Conservation (phyloP, 30 jellyfish, hydroid and myxozoan species). For the Turritopsis rubra region DNA sequence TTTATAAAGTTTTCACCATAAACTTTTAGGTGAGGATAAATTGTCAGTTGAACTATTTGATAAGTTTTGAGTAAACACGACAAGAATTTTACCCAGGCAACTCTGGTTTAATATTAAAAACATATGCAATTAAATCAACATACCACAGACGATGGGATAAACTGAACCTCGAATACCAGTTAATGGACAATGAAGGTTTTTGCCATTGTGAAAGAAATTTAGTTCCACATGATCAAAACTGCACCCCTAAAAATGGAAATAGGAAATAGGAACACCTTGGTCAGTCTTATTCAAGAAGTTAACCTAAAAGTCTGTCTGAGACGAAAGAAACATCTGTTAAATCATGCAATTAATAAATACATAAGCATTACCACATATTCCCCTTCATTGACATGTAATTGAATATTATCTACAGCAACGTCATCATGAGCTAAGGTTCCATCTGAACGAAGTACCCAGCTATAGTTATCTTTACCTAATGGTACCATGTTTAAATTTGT, state of each 20-base stretch:
- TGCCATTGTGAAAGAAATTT: slow-evolving; percentile 69
- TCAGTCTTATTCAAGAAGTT: too few relatives aligned
- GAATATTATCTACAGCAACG: slow-evolving; percentile 49
- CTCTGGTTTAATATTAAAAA: too few relatives aligned
- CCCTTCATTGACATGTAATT: slow-evolving; percentile 56
- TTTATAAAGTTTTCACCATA: too few relatives aligned
- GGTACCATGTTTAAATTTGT: slow-evolving; percentile 72
- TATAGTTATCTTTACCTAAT: slow-evolving; percentile 57
- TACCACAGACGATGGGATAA: slow-evolving; percentile 64
- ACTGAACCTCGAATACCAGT: slow-evolving; percentile 74
- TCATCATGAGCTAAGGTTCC: slow-evolving; percentile 67
- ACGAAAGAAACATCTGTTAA: too few relatives aligned
- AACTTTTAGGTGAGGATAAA: too few relatives aligned
- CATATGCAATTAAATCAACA: slow-evolving; percentile 5
- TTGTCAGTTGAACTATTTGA: too few relatives aligned
- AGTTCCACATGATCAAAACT: slow-evolving; percentile 83
- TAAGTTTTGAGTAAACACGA: too few relatives aligned
- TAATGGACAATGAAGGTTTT: slow-evolving; percentile 67
- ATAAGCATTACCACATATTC: slow-evolving; percentile 68
- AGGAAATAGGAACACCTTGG: not conserved
- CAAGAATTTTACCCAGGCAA: too few relatives aligned
- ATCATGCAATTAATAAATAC: slow-evolving; percentile 9
- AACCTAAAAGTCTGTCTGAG: too few relatives aligned
- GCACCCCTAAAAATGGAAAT: slow-evolving; percentile 48
- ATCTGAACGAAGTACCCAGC: slow-evolving; percentile 78